A percentile compares a stretch with the other conserved stretches of the same genome.
These are phyloP conservation scores for Polypedilum vanderplanki DNA, from an alignment of 1,140 invertebrate genomes.

Conservation along the genomic window DNA sequence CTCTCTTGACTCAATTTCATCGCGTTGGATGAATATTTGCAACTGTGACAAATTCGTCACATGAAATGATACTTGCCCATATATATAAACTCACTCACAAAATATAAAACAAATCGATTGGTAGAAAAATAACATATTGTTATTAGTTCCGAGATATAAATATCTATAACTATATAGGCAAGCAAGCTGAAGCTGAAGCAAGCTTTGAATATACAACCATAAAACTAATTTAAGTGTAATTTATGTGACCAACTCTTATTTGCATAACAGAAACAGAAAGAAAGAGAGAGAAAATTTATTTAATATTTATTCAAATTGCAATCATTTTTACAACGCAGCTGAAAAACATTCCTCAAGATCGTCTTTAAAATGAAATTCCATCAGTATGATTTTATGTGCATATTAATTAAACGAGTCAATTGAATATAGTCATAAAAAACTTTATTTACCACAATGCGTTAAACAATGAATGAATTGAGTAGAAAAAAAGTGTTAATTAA, in stretches of 20 bases:
- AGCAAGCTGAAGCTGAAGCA: background rate
- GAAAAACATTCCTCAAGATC: background rate
- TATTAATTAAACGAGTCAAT: conserved; percentile 19
- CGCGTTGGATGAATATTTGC: background rate
- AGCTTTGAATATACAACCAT: conserved; percentile 11
- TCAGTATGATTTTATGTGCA: background rate
- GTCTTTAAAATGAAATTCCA: too few species aligned
- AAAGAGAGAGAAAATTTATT: background rate
- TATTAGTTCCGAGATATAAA: background rate
- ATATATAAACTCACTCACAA: background rate
- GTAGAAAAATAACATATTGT: background rate
- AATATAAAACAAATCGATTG: background rate
- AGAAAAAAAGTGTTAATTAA: background rate
- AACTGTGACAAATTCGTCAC: conserved; percentile 8
- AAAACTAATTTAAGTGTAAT: conserved; percentile 28
- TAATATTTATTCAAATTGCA: conserved; percentile 25
- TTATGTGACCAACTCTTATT: conserved; percentile 24
- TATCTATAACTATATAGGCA: background rate
- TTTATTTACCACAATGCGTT: too few species aligned
- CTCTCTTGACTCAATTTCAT: background rate
- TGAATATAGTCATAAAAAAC: background rate
- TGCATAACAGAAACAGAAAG: background rate
- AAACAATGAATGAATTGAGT: too few species aligned
- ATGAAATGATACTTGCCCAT: background rate
- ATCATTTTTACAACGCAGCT: conserved; percentile 2